Percentiles rank a stretch among this genome's conserved stretches.
Conservation (phyloP, 1,140 invertebrate species). For the Magallana angulata region DNA sequence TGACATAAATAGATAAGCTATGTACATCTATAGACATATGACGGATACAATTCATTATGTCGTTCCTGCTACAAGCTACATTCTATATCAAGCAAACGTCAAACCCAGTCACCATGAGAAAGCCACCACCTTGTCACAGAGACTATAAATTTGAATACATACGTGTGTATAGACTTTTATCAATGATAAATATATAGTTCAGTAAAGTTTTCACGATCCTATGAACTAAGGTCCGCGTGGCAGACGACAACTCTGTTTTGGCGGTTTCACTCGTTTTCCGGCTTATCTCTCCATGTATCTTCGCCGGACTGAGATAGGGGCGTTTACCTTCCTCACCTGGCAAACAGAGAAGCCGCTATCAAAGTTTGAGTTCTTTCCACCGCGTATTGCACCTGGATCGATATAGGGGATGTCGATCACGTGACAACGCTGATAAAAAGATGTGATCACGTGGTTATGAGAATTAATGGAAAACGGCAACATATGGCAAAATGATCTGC, state of each 20-base stretch:
- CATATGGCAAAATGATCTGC: conserved; percentile 22
- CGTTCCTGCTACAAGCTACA: no score
- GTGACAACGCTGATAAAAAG: conserved; percentile 16
- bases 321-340: background rate
- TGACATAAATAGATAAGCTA: background rate
- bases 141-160: conserved; percentile 24
- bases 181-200: background rate
- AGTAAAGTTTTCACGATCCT: background rate
- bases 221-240: background rate
- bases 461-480: background rate
- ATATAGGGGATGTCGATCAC: background rate
- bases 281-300: background rate
- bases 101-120: conserved; percentile 26
- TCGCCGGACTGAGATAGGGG: background rate
- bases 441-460: conserved; percentile 18
- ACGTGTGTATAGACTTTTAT: conserved; percentile 6
- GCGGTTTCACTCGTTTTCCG: background rate
- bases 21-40: background rate
- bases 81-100: background rate
- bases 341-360: conserved; percentile 15
- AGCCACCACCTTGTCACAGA: background rate
- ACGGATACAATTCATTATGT: no score
- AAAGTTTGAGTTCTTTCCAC: background rate
- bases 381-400: background rate
- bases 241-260: background rate